phyloP scores from a whole-genome alignment of 2,113 vertebrate genomes.

The Pangasianodon hypophthalmus region DNA sequence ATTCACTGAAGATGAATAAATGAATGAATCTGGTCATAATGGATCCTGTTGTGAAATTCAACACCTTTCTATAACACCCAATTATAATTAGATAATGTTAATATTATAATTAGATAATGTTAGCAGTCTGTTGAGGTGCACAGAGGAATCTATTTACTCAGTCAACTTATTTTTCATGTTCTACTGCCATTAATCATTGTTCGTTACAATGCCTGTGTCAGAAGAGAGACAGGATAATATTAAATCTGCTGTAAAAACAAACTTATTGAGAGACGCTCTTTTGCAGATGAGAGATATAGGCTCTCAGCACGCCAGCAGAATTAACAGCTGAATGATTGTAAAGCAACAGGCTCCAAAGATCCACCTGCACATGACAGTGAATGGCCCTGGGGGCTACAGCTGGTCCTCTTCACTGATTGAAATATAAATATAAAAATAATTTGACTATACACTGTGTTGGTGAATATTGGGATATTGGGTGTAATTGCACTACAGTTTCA shows the following conservation, averaged over 20 bases:
- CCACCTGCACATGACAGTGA: conserved; percentile 48
- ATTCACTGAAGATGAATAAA: too few relatives aligned
- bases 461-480: conserved; percentile 16
- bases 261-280: background rate
- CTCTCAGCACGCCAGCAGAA: conserved; percentile 7
- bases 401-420: conserved; percentile 23
- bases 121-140: background rate
- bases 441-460: conserved; percentile 29
- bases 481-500: background rate
- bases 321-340: conserved; percentile 45
- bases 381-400: conserved; percentile 23
- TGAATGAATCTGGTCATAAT: too few relatives aligned
- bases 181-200: background rate
- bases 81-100: too few relatives aligned
- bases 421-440: conserved; percentile 46
- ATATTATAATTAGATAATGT: background rate
- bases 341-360: conserved; percentile 40
- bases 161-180: background rate
- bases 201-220: background rate
- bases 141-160: background rate
- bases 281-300: background rate
- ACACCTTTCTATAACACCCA: too few relatives aligned
- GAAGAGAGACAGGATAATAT: background rate
- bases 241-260: background rate
- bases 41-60: too few relatives aligned